Evolutionary conservation across 37 sponge, comb jelly and placozoan species (phyloP).

Genomic region (Beroe forskalii): DNA sequence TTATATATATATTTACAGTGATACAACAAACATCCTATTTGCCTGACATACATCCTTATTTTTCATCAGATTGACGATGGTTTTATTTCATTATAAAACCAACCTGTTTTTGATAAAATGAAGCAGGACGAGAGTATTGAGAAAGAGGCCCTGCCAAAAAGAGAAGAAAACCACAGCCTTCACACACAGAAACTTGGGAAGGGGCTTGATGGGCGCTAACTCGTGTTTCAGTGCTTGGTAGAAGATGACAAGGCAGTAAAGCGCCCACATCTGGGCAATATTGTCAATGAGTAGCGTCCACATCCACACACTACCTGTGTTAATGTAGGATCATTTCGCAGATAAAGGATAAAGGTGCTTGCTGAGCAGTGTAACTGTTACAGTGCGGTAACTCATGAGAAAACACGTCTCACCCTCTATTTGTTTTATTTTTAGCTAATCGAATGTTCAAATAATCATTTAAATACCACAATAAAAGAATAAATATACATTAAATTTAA

Average conservation of each 20-base stretch:
- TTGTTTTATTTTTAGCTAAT: no score
- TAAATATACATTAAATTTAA: no score
- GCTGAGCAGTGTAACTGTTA: no score
- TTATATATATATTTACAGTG: no score
- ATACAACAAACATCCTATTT: no score
- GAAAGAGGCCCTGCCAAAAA: constrained; percentile 79
- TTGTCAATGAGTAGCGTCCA: constrained; percentile 54
- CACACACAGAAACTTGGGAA: constrained; percentile 82
- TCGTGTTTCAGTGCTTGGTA: constrained; percentile 78
- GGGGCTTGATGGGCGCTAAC: constrained; percentile 79
- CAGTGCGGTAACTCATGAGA: no score
- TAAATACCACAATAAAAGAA: no score
- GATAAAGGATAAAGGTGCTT: neutral
- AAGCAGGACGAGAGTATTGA: constrained; percentile 1
- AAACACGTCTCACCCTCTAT: no score
- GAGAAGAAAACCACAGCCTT: constrained; percentile 87
- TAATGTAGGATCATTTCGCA: no score
- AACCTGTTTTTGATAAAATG: constrained; percentile 36
- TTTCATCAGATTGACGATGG: neutral
- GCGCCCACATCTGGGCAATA: constrained; percentile 70
- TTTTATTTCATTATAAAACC: neutral
- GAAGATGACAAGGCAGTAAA: constrained; percentile 80
- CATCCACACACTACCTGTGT: constrained; percentile 61
- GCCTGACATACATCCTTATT: no score
- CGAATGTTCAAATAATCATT: no score